phyloP scores from a whole-genome alignment of 2,888 invertebrate species.

The Thymelicus lineola region DNA sequence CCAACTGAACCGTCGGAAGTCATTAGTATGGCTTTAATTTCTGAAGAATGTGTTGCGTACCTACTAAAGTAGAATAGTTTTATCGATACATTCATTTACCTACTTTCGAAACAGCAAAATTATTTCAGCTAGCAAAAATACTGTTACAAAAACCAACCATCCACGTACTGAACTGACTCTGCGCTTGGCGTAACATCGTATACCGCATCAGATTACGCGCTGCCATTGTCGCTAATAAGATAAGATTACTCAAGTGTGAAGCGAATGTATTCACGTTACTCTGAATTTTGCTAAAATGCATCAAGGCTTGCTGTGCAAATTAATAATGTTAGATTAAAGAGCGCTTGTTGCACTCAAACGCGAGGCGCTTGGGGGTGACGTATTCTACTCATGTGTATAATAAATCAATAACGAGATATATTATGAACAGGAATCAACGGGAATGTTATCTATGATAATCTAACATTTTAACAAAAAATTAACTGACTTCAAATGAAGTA shows the following conservation, averaged over 20 bases:
- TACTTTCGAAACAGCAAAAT: neutral
- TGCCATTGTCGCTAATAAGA: constrained; percentile 65
- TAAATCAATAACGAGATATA: constrained; percentile 5
- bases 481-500: too few relatives aligned
- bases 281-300: constrained; percentile 68
- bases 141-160: constrained; percentile 14
- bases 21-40: constrained; percentile 7
- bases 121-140: constrained; percentile 9
- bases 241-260: constrained; percentile 70
- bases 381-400: constrained; percentile 20
- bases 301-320: constrained; percentile 56
- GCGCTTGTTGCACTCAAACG: constrained; percentile 43
- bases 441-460: neutral
- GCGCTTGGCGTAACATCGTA: constrained; percentile 28
- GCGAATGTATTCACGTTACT: constrained; percentile 60
- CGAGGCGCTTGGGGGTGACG: constrained; percentile 33
- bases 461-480: neutral
- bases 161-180: constrained; percentile 19
- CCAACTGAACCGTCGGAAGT: neutral
- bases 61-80: neutral
- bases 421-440: neutral
- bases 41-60: neutral
- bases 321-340: constrained; percentile 57
- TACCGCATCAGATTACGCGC: constrained; percentile 60
- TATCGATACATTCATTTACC: neutral